Conservation (phyloP, 92 coral and sea anemone species). For the Paramuricea clavata region DNA sequence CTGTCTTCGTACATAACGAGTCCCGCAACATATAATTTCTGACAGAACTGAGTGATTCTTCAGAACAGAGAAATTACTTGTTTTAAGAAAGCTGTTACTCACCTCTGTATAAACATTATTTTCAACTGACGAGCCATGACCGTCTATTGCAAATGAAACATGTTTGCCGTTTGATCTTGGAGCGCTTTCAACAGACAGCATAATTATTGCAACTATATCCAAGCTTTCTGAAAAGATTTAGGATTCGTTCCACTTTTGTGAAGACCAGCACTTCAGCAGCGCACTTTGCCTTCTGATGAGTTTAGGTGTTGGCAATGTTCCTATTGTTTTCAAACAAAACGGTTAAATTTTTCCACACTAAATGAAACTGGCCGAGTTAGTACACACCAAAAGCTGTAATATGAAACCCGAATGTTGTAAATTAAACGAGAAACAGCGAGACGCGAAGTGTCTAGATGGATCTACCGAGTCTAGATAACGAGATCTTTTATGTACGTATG, state of each 20-base stretch:
- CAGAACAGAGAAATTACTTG: neutral
- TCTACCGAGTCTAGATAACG: neutral
- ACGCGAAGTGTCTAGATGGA: constrained; percentile 35
- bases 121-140: neutral
- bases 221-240: neutral
- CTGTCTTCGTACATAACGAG: no score
- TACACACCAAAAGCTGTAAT: constrained; percentile 10
- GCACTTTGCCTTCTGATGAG: neutral
- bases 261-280: neutral
- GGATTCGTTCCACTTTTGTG: neutral
- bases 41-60: no score
- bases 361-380: neutral
- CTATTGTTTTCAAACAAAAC: neutral
- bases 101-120: constrained; percentile 16
- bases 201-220: neutral
- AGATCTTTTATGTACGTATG: neutral
- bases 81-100: neutral
- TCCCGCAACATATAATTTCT: no score
- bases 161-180: constrained; percentile 34
- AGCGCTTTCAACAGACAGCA: constrained; percentile 44
- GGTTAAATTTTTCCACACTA: neutral
- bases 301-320: neutral
- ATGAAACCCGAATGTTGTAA: constrained; percentile 1
- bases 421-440: neutral
- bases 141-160: constrained; percentile 41